Conservation (phyloP, 2,888 invertebrate genomes). For the Leptinotarsa juncta region DNA sequence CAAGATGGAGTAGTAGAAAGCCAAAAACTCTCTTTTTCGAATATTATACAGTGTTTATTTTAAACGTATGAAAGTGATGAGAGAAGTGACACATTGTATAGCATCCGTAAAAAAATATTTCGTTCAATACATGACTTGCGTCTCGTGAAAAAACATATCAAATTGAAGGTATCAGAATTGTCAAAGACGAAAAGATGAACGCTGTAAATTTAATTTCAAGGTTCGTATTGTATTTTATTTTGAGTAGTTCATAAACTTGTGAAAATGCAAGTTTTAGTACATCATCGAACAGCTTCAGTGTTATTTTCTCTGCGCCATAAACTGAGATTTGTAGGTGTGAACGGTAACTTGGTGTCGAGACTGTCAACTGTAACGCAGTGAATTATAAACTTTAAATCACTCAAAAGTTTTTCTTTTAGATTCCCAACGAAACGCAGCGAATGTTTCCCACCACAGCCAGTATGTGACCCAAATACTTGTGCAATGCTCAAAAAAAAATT, state of each 20-base stretch:
- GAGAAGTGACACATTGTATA: too few species aligned
- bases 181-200: too few species aligned
- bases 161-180: too few species aligned
- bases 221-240: background rate
- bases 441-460: conserved; percentile 35
- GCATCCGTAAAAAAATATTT: too few species aligned
- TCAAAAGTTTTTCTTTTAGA: conserved; percentile 32
- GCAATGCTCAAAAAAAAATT: conserved; percentile 26
- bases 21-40: too few species aligned
- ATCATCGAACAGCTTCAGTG: background rate
- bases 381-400: conserved; percentile 40
- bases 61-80: too few species aligned
- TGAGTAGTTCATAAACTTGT: background rate
- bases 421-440: conserved; percentile 26
- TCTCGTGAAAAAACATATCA: too few species aligned
- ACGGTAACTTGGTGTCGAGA: conserved; percentile 21
- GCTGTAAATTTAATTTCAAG: too few species aligned
- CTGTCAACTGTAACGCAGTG: conserved; percentile 28
- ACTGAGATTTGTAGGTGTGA: conserved; percentile 30
- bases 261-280: background rate
- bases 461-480: conserved; percentile 38
- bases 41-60: too few species aligned
- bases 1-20: too few species aligned
- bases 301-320: conserved; percentile 21
- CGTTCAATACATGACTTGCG: too few species aligned